These are phyloP conservation scores for Paradoxurus hermaphroditus DNA, from an alignment of 2,113 vertebrate species.

Conservation along the genomic window DNA sequence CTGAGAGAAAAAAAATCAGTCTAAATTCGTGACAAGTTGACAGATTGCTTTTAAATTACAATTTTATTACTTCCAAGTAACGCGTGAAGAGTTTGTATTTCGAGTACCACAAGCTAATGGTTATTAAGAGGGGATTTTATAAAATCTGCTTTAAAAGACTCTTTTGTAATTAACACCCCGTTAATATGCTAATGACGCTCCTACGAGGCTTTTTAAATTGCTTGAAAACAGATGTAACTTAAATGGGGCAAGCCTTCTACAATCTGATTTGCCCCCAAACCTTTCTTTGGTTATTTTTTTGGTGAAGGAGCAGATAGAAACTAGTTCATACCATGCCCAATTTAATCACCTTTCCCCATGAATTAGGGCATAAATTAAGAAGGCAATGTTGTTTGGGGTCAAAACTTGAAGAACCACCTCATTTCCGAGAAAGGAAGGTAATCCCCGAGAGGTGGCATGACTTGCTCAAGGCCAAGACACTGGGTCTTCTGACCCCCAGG, in stretches of 20 bases:
- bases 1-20: constrained; percentile 75
- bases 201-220: constrained; percentile 61
- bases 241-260: constrained; percentile 30
- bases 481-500: not conserved
- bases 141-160: constrained; percentile 68
- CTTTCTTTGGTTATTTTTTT: not conserved
- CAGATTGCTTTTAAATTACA: constrained; percentile 78
- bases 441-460: not conserved
- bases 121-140: constrained; percentile 71
- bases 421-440: not conserved
- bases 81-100: constrained; percentile 65
- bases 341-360: not conserved
- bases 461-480: not conserved
- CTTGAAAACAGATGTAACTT: constrained; percentile 67
- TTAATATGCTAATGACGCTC: constrained; percentile 74
- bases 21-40: constrained; percentile 75
- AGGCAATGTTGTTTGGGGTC: not conserved
- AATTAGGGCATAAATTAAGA: not conserved
- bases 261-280: constrained; percentile 30
- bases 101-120: constrained; percentile 66
- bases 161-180: constrained; percentile 72
- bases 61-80: constrained; percentile 75
- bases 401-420: not conserved
- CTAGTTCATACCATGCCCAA: not conserved
- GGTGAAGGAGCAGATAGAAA: constrained; percentile 44